Evolutionary conservation across 2,888 invertebrate genomes (phyloP), one percentile per base, ranked within the genome.

Genomic region (Phaedon cochleariae): DNA sequence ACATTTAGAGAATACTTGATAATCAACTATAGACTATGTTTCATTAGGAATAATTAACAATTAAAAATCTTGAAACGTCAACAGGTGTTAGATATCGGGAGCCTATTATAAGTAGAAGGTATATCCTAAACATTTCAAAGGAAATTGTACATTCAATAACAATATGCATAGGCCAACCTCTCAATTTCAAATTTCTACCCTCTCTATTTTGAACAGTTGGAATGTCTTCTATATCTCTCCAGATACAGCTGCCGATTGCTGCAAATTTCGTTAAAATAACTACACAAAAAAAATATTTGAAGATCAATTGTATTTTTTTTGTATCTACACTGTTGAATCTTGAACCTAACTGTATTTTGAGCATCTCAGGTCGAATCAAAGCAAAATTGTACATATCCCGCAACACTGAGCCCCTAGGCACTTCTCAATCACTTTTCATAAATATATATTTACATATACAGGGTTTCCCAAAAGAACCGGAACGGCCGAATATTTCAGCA

Each of bases 61-160:
- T 65, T 70, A 67, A 70, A 70, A 68, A 66, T 70, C 67, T 70
- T 63, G 62, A 70, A 70, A 70, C 64, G 57, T 70, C 67, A 70
- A 70, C 70, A 70, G 68, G 70, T 70, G 70, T 70, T 70, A 70
- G 67, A 67, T 60, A 64, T 63, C 63, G 64, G 63, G 61, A 65
- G 65, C 65, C 51, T 62, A 63, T n/a, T n/a, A n/a, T n/a, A n/a
- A n/a, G n/a, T n/a, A 68, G 41, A 61, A 49, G 60, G 58, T 41
- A 41, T 15, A 41, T 41, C 55, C 65, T 65, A 70, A 70, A 65
- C 67, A 67, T 65, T 67, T 67, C 55, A 64, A 65, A 63, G 9
- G 31, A 45, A 69, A 64, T 65, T 54, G 62, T 69, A 69, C 59
- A 65, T 45, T 65, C 63, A 70, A 70, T 67, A 70, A 63, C 59